Base-by-base conservation (phyloP, 2,113 vertebrate genomes). In the Geococcyx californianus region DNA sequence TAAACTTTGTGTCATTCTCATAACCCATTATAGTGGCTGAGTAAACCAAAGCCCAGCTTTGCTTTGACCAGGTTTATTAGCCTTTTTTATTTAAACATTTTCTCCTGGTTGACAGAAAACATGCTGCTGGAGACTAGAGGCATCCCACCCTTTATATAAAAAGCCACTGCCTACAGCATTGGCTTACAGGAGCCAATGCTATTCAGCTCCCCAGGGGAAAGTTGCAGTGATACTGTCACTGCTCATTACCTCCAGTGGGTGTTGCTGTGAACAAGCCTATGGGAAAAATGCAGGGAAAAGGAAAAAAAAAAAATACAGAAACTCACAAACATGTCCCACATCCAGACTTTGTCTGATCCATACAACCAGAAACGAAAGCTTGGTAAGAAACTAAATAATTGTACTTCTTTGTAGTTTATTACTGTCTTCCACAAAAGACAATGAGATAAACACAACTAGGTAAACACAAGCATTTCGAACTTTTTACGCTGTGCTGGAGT, bases 211-310 rank as follows among this genome's bases (percentile, higher is more conserved):
- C 58, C 1, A 15, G 36, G 67, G 93, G 44, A 91, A 92, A 90
- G 86, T 15, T 79, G 86, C 56, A 94, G 72, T 29, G 77, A 87
- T 92, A 60, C 80, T 89, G 93, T 91, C 84, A 95, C 81, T 92
- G 82, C 95, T 94, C 77, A 95, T 94, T 96, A 95, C 76, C 84
- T 96, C 93, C 93, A 94, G 90, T 93, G 83, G 88, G 94, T 63
- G 95, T 29, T 95, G 93, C 91, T 96, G 56, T 77, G 78, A 96
- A 95, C 96, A 95, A 93, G 62, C 94, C 95, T 95, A 92, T 89
- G 74, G 91, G 77, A 95, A 90, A 70, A 96, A 87, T 2, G 18
- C 62, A 34, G 20, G 44, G 56, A n/a, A 67, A 79, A 58, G 4
- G 15, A 4, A 52, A 36, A 54, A 74, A 13, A 29, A 38, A 21